phyloP scores from a whole-genome alignment of 2,888 invertebrate species.

The Magallana nippona region DNA sequence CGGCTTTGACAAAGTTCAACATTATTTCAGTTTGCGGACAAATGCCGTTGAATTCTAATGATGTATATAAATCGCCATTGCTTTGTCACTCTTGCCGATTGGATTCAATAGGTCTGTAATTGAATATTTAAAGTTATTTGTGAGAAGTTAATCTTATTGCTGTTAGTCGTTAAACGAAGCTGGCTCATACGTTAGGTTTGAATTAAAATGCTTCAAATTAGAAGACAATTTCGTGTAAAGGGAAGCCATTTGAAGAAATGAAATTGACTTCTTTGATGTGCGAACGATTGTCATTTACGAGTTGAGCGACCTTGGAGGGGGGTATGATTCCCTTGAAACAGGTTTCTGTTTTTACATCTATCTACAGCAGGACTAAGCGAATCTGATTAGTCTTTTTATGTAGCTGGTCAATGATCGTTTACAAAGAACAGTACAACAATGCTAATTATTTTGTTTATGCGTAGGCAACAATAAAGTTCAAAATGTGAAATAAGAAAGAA shows the following conservation, averaged over 20 bases:
- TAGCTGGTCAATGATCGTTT: constrained; percentile 8
- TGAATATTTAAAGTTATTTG: constrained; percentile 31
- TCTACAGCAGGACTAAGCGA: not conserved
- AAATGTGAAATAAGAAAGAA: constrained; percentile 2
- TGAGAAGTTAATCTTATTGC: constrained; percentile 19
- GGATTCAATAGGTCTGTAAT: constrained; percentile 11
- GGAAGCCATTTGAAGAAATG: constrained; percentile 22
- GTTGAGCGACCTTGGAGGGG: constrained; percentile 8
- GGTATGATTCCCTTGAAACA: not conserved
- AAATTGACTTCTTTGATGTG: constrained; percentile 33
- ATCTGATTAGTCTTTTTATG: constrained; percentile 13
- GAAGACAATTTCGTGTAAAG: constrained; percentile 27
- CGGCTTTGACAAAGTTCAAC: constrained; percentile 12
- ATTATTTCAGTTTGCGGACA: not conserved
- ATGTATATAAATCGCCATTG: constrained; percentile 28
- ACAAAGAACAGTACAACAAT: constrained; percentile 10
- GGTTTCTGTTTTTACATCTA: not conserved
- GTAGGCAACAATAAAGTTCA: constrained; percentile 12
- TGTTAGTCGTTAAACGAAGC: not conserved
- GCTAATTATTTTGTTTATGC: constrained; percentile 17
- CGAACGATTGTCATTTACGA: constrained; percentile 24
- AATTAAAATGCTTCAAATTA: constrained; percentile 3
- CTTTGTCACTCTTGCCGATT: not conserved
- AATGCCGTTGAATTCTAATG: constrained; percentile 29
- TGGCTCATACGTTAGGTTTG: constrained; percentile 7